Evolutionary conservation across 2,797 vertebrate genomes (phyloP).

Genomic region (Varecia variegata): DNA sequence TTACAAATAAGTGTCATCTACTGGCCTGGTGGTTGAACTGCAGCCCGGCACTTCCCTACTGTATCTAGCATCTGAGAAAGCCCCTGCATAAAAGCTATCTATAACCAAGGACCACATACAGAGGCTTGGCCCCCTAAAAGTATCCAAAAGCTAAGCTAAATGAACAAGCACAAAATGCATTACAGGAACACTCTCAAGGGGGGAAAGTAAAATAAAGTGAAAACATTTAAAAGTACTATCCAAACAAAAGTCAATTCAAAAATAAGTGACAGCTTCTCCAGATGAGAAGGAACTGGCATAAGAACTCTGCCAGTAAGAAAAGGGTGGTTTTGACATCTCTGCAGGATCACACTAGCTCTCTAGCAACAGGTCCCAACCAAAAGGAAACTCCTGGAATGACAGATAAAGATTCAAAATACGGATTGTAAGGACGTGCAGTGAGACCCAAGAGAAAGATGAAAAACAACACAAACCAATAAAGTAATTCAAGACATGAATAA

Average conservation of each 20-base stretch:
- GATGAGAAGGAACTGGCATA: not conserved
- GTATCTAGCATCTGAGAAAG: too few species aligned
- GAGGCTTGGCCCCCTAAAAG: not conserved
- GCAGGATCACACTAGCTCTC: not conserved
- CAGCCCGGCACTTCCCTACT: too few species aligned
- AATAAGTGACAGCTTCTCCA: not conserved
- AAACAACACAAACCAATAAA: not conserved
- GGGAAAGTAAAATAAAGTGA: not conserved
- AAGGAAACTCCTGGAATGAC: not conserved
- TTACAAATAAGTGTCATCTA: too few species aligned
- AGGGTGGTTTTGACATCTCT: not conserved
- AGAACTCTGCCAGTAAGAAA: not conserved
- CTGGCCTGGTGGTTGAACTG: too few species aligned
- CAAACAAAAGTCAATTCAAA: not conserved
- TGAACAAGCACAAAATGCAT: not conserved
- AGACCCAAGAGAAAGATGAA: not conserved
- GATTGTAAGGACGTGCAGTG: not conserved
- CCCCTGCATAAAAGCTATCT: too few species aligned
- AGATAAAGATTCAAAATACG: not conserved
- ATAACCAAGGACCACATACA: not conserved
- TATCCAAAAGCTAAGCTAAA: not conserved
- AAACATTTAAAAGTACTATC: not conserved
- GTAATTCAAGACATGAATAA: not conserved
- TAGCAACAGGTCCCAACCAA: not conserved
- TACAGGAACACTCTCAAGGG: not conserved